Percentiles rank a stretch among this genome's conserved stretches.
These are phyloP conservation scores for Dipodomys ordii DNA, from an alignment of 2,113 vertebrate genomes.

Conservation along the genomic window DNA sequence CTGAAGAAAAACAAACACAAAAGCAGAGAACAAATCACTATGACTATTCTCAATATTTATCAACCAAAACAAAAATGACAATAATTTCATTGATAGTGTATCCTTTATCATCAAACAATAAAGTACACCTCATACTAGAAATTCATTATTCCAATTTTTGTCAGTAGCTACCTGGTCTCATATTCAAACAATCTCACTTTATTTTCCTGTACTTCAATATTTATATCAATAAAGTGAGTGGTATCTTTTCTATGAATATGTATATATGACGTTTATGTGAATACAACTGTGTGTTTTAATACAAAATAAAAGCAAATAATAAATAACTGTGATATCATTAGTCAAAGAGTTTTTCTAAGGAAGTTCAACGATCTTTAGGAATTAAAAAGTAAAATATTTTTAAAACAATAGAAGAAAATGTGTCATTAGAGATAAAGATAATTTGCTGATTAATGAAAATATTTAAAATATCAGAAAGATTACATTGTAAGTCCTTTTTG, in stretches of 20 bases:
- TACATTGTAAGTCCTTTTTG: neutral
- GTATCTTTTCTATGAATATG: neutral
- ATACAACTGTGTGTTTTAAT: neutral
- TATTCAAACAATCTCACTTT: neutral
- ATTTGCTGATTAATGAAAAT: neutral
- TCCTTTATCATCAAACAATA: neutral
- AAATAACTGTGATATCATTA: neutral
- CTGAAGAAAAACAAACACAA: conserved; percentile 4
- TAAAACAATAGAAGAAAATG: neutral
- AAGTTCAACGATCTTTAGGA: neutral
- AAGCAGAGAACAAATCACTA: conserved; percentile 17
- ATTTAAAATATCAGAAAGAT: neutral
- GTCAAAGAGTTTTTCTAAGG: neutral
- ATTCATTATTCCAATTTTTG: neutral
- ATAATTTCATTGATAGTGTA: neutral
- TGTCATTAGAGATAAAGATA: neutral
- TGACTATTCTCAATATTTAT: neutral
- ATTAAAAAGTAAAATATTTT: neutral
- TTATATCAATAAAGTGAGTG: neutral
- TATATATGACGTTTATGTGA: neutral
- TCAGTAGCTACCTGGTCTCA: neutral
- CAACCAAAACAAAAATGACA: neutral
- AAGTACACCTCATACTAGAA: neutral
- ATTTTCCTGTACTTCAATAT: neutral
- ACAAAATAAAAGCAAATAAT: neutral